Evolutionary conservation across 2,888 invertebrate genomes (phyloP), one percentile per base, ranked within the genome.

Genomic region (Phortica okadai): DNA sequence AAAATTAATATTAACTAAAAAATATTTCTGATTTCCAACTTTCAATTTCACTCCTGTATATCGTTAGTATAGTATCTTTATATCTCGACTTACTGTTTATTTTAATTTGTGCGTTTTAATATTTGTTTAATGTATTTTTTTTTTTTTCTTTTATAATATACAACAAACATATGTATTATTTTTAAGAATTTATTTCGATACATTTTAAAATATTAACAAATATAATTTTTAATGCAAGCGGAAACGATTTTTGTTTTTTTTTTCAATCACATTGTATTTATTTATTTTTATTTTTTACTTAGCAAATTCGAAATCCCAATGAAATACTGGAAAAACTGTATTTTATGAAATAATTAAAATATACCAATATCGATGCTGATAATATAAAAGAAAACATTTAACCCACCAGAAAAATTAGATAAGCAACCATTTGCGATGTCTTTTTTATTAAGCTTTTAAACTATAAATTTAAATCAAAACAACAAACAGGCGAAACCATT

Each of bases 361-460:
- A 45, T 59, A 56, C 56, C 44, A 54, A 54, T 21, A 10, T 25
- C 11, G 25, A 64, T 25, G 33, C 33, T 64, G 21, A 64, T 81
- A 77, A 56, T 78, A 74, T 56, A 80, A 81, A 75, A 78, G 82
- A 85, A 84, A 88, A 87, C 87, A 84, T 87, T 84, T 87, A 89
- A 89, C 89, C 89, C 89, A 89, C 89, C 89, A 89, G 67, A 69
- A 8, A 8, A 45, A 45, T 45, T 45, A 10, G 6, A 45, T 45
- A 45, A 45, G 6, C 45, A 10, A 45, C 6, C 0, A 64, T 33
- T 21, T 33, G 16, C 10, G 62, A 21, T 3, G 11, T 6, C 62
- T 10, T 64, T 33, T 16, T 33, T 10, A n/a, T 16, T 59, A 33
- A 70, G 8, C 41, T 21, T 44, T 16, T 16, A 3, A 42, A 85